Base-by-base conservation (phyloP, 2,113 vertebrate species). In the Hepsetus odoe region DNA sequence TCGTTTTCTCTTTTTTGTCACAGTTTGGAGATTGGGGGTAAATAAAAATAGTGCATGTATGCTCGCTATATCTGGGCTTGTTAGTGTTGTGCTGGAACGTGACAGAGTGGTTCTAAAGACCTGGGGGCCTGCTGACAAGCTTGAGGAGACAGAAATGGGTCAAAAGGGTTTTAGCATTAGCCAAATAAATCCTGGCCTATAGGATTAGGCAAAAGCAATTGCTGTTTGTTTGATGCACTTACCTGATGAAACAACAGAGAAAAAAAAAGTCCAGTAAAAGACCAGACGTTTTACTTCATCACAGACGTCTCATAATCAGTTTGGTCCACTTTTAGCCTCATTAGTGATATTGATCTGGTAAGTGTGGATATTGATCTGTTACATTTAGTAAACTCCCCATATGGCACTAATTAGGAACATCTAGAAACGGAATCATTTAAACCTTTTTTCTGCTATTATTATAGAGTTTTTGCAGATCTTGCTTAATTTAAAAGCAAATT, bases 121-220 rank as follows among this genome's bases (percentile, higher is more conserved):
- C 88, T 88, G 90, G 88, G 87, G 87, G 85, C 86, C 81, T 80
- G 86, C 84, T 93, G 90, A 91, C 87, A 88, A 89, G 85, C 89
- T 82, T 66, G 85, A 89, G 88, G 87, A 91, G 91, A 93, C 91
- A 91, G 89, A 94, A 93, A 89, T 93, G 80, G 93, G 93, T 93
- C 93, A 92, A 90, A 92, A 80, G 90, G 91, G 91, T 95, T 91
- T 96, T 96, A 96, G 93, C 90, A 88, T 95, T 95, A 94, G 94
- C 91, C 85, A 94, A 91, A 94, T 90, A 95, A 96, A 96, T 96
- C 94, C 95, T 81, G 77, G 90, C 88, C 93, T 92, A 92, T 92
- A 92, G 94, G 94, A 96, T 95, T 95, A 95, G 92, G 88, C 87
- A 82, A 24, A 88, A 88, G 91, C 92, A 91, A 93, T 88, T 90